Evolutionary conservation across 2,888 invertebrate species (phyloP).

Genomic region (Stictocephala bisonia): DNA sequence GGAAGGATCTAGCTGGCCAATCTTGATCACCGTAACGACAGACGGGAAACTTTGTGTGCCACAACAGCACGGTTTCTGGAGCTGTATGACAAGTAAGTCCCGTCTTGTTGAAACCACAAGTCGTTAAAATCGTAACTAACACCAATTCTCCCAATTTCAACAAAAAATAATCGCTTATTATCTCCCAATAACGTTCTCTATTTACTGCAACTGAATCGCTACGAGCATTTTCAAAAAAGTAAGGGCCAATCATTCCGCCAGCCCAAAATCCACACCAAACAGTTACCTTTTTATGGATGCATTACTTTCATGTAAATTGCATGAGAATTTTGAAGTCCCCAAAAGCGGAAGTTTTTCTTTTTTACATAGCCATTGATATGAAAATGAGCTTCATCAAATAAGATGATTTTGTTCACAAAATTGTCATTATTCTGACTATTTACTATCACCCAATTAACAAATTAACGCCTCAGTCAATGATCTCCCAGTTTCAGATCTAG

Average conservation of each 20-base stretch:
- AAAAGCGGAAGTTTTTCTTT: too few species aligned
- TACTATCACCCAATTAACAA: too few species aligned
- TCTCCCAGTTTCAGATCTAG: too few species aligned
- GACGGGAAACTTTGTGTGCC: slow-evolving; percentile 19
- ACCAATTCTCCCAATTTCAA: slow-evolving; percentile 53
- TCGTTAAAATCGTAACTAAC: not conserved
- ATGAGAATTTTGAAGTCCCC: too few species aligned
- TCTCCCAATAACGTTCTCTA: slow-evolving; percentile 57
- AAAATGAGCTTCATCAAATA: too few species aligned
- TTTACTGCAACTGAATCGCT: slow-evolving; percentile 60
- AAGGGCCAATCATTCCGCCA: slow-evolving; percentile 62
- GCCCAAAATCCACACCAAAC: slow-evolving; percentile 63
- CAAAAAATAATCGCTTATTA: slow-evolving; percentile 59
- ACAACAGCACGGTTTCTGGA: not conserved
- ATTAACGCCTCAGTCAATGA: too few species aligned
- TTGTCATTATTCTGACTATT: too few species aligned
- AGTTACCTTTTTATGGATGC: too few species aligned
- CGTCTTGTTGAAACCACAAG: slow-evolving; percentile 52
- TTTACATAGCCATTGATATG: too few species aligned
- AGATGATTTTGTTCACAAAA: too few species aligned
- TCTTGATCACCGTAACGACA: slow-evolving; percentile 13
- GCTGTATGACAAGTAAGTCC: slow-evolving; percentile 49
- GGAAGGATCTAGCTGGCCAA: not conserved
- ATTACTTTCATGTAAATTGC: too few species aligned
- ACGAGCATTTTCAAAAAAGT: slow-evolving; percentile 61